A percentile compares a stretch with the other conserved stretches of the same genome.
These are phyloP conservation scores for Lateolabrax maculatus DNA, from an alignment of 2,797 vertebrate genomes.

Conservation along the genomic window DNA sequence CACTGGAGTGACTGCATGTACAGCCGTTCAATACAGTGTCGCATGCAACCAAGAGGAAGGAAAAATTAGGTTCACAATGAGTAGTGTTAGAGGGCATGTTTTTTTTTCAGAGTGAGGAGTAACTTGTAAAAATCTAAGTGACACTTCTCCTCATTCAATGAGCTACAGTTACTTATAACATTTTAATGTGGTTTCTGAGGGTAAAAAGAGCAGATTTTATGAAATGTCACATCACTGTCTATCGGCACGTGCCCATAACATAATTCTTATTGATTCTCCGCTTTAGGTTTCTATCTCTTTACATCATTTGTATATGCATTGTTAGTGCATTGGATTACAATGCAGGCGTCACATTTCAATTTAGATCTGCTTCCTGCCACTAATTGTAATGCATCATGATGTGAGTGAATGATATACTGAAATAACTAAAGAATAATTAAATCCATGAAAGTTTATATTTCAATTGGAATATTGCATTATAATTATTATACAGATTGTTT, in stretches of 20 bases:
- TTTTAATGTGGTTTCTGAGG: constrained; percentile 14
- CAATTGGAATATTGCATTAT: too few relatives aligned
- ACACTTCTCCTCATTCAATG: background rate
- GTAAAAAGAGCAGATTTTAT: constrained; percentile 9
- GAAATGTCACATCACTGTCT: constrained; percentile 1
- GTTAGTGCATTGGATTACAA: background rate
- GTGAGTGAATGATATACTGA: background rate
- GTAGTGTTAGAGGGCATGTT: background rate
- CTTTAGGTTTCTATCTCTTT: background rate
- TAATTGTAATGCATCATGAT: too few relatives aligned
- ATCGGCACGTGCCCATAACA: background rate
- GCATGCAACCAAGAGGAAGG: background rate
- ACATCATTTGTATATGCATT: background rate
- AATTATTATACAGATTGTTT: too few relatives aligned
- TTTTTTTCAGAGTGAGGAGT: background rate
- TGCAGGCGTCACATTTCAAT: background rate
- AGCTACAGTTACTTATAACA: constrained; percentile 1
- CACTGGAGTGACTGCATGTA: constrained; percentile 43
- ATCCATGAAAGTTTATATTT: too few relatives aligned
- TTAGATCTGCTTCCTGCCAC: background rate
- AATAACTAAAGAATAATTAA: background rate
- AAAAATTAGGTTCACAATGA: constrained; percentile 7
- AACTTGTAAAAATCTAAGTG: constrained; percentile 17
- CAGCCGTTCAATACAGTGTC: constrained; percentile 16
- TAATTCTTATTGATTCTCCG: background rate